A percentile compares a stretch with the other conserved stretches of the same genome.
Conservation (phyloP, 2,797 vertebrate genomes). For the Oophaga sylvatica region DNA sequence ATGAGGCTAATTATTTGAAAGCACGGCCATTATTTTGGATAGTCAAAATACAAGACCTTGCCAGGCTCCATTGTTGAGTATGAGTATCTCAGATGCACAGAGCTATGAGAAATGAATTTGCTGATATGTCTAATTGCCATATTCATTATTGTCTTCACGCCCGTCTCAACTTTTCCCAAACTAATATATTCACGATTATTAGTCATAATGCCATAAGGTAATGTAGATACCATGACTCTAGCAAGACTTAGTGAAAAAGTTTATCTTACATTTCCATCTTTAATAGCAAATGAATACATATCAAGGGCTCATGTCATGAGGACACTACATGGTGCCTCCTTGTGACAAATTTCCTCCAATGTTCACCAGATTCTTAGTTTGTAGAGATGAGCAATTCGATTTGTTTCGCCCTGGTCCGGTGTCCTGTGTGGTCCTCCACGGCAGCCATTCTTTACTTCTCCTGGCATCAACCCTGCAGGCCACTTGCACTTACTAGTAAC, state of each 20-base stretch:
- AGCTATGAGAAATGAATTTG: constrained; percentile 9
- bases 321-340: background rate
- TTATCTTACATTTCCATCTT: background rate
- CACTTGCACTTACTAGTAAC: no score
- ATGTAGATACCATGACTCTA: background rate
- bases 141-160: constrained; percentile 9
- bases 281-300: background rate
- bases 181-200: constrained; percentile 1
- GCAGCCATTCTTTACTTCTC: no score
- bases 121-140: constrained; percentile 38
- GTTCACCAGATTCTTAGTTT: background rate
- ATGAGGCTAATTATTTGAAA: constrained; percentile 68
- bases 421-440: no score
- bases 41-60: constrained; percentile 46
- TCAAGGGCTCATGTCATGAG: background rate
- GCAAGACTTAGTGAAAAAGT: background rate
- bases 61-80: constrained; percentile 25
- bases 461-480: no score
- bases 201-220: constrained; percentile 11
- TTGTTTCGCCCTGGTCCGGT: no score
- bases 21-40: constrained; percentile 57
- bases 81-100: constrained; percentile 31
- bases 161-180: background rate
- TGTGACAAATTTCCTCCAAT: background rate
- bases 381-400: no score